Percentiles rank a stretch among this genome's conserved stretches.
These are phyloP conservation scores for Drosophila subsilvestris DNA, from an alignment of 2,888 invertebrate genomes.

Conservation along the genomic window DNA sequence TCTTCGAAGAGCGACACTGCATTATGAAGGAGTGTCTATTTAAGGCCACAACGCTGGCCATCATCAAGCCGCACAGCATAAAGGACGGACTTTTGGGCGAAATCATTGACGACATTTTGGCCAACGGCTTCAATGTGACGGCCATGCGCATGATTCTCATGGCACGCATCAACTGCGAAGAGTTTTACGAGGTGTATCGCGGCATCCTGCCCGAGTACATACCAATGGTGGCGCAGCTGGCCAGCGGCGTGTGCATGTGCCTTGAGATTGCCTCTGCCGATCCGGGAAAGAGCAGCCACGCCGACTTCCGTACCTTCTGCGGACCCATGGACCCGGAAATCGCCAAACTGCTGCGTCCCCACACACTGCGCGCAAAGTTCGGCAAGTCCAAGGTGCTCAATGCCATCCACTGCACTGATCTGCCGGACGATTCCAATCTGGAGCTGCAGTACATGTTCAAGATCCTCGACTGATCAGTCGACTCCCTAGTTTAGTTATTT, in stretches of 20 bases:
- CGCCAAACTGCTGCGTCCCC: constrained; percentile 92
- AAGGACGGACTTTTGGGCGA: constrained; percentile 88
- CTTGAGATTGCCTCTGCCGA: constrained; percentile 91
- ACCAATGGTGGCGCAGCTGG: constrained; percentile 93
- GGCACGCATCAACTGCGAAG: constrained; percentile 92
- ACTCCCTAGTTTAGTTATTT: constrained; percentile 6
- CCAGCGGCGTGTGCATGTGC: constrained; percentile 93
- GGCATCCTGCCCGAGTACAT: constrained; percentile 92
- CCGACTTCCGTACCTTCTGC: constrained; percentile 91
- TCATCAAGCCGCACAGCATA: constrained; percentile 96
- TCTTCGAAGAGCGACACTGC: constrained; percentile 86
- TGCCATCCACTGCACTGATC: constrained; percentile 96
- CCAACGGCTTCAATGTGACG: constrained; percentile 91
- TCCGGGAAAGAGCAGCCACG: constrained; percentile 85
- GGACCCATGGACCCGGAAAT: constrained; percentile 97
- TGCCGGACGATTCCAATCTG: constrained; percentile 92
- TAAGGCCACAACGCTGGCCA: constrained; percentile 90
- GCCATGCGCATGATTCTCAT: constrained; percentile 92
- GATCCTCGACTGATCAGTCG: constrained; percentile 85
- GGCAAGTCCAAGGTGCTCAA: constrained; percentile 93
- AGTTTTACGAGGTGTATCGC: constrained; percentile 96
- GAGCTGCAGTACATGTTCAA: constrained; percentile 94
- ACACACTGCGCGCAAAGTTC: constrained; percentile 92
- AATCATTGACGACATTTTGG: constrained; percentile 89
- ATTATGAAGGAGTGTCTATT: constrained; percentile 86